Evolutionary conservation across 2,797 vertebrate genomes (phyloP).

Genomic region (Peromyscus eremicus): DNA sequence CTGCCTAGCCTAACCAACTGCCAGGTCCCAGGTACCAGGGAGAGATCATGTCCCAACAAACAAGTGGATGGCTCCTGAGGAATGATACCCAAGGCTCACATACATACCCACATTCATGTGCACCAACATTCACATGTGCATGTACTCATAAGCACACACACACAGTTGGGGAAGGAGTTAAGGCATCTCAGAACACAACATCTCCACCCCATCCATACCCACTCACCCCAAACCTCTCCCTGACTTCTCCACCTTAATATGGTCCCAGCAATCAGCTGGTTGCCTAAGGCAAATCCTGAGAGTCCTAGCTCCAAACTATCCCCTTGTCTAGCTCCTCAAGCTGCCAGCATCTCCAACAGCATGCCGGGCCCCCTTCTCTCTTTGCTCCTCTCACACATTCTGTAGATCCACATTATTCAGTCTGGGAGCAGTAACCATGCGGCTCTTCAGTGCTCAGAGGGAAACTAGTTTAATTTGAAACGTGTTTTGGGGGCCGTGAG

Average conservation of each 20-base stretch:
- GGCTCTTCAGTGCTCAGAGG: not conserved
- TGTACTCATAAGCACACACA: not conserved
- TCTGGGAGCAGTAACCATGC: not conserved
- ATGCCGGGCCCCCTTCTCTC: not conserved
- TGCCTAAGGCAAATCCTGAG: not conserved
- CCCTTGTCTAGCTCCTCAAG: not conserved
- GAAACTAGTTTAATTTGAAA: not conserved
- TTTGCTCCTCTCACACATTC: not conserved
- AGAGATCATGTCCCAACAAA: not conserved
- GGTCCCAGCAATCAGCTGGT: not conserved
- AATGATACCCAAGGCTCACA: not conserved
- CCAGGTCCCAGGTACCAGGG: not conserved
- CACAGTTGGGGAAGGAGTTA: not conserved
- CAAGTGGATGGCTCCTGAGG: not conserved
- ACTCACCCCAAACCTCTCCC: not conserved
- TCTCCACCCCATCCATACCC: not conserved
- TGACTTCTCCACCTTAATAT: not conserved
- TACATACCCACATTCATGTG: not conserved
- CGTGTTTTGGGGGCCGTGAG: not conserved
- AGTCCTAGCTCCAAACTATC: constrained; percentile 21
- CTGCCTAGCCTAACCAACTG: not conserved
- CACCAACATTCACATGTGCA: not conserved
- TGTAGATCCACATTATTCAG: not conserved
- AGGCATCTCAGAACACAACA: not conserved
- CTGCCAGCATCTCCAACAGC: not conserved